A percentile compares a stretch with the other conserved stretches of the same genome.
Evolutionary conservation across 2,113 vertebrate genomes (phyloP).

Genomic region (Gadus macrocephalus): DNA sequence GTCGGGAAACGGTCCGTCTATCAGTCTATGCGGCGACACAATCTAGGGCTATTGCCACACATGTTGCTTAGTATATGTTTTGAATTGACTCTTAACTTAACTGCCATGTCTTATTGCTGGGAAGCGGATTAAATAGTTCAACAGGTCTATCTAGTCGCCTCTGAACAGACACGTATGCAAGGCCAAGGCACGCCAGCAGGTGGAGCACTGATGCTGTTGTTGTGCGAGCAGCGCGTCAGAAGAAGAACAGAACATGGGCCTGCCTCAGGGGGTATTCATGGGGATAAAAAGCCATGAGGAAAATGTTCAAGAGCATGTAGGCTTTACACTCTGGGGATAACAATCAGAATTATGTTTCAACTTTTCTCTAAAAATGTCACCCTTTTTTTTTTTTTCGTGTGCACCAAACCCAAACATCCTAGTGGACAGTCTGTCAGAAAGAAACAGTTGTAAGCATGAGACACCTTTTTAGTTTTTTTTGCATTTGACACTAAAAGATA

Average conservation of each 20-base stretch:
- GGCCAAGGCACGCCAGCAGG: conserved; percentile 67
- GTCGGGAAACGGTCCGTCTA: too few relatives aligned
- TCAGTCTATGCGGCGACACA: too few relatives aligned
- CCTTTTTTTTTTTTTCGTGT: neutral
- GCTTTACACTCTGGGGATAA: conserved; percentile 23
- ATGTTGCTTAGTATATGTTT: too few relatives aligned
- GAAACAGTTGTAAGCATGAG: neutral
- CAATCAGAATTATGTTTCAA: conserved; percentile 51
- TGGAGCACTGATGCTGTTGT: conserved; percentile 59
- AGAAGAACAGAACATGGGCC: conserved; percentile 10
- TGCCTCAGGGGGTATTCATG: conserved; percentile 36
- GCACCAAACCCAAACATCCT: neutral
- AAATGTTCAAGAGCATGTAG: conserved; percentile 19
- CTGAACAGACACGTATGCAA: conserved; percentile 45
- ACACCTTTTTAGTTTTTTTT: conserved; percentile 27
- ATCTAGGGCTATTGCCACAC: too few relatives aligned
- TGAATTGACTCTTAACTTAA: too few relatives aligned
- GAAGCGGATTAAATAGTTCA: neutral
- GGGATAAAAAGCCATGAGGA: conserved; percentile 13
- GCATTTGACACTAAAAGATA: conserved; percentile 26
- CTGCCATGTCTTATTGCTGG: too few relatives aligned
- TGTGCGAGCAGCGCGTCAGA: conserved; percentile 8
- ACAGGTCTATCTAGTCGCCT: conserved; percentile 16
- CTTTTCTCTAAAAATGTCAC: conserved; percentile 5
- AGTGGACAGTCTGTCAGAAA: conserved; percentile 21